Evolutionary conservation across 2,797 vertebrate species (phyloP).

Genomic region (Spinibarbus caldwelli): DNA sequence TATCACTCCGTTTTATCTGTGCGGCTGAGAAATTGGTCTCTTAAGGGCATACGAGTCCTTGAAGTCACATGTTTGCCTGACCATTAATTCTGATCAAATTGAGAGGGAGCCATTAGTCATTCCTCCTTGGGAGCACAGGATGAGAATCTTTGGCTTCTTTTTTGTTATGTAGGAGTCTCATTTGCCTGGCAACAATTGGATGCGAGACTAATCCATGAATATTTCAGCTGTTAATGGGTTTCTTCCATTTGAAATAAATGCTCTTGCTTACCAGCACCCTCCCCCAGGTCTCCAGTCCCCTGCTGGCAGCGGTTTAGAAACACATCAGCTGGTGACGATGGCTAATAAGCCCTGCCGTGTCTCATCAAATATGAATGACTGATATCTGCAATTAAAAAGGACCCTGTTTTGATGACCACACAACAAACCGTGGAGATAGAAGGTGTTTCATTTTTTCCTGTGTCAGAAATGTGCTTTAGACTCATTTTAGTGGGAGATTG

Average conservation of each 20-base stretch:
- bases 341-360: conserved; percentile 60
- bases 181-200: conserved; percentile 75
- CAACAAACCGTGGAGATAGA: conserved; percentile 49
- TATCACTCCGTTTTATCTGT: not conserved
- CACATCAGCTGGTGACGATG: conserved; percentile 57
- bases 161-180: conserved; percentile 65
- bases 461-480: conserved; percentile 54
- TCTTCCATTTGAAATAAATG: conserved; percentile 61
- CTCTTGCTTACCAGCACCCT: conserved; percentile 26
- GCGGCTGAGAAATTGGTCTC: conserved; percentile 32
- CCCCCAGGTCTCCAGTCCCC: conserved; percentile 44
- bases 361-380: conserved; percentile 65
- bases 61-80: conserved; percentile 49
- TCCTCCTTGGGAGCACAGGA: conserved; percentile 53
- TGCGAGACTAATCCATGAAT: conserved; percentile 60
- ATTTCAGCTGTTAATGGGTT: conserved; percentile 50
- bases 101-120: conserved; percentile 55
- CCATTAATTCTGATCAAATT: conserved; percentile 54
- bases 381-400: conserved; percentile 65
- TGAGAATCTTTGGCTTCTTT: conserved; percentile 59
- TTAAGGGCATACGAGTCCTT: conserved; percentile 38
- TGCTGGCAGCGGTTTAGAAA: conserved; percentile 45
- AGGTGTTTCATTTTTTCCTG: conserved; percentile 33
- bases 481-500: conserved; percentile 49
- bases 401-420: conserved; percentile 60